A percentile compares a stretch with the other conserved stretches of the same genome.
Conservation (phyloP, 2,888 invertebrate genomes). For the Hyposoter didymator region DNA sequence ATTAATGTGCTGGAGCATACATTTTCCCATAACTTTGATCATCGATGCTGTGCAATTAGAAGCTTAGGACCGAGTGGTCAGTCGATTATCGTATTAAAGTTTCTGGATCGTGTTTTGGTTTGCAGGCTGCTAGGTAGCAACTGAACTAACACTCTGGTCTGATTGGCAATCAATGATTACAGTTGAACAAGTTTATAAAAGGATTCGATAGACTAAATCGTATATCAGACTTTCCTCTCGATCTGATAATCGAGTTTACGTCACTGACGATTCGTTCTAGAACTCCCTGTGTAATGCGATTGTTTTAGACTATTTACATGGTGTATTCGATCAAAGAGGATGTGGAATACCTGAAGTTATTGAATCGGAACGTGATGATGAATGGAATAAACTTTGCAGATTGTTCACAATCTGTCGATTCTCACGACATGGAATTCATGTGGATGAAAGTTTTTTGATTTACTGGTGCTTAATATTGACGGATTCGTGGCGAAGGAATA, state of each 20-base stretch:
- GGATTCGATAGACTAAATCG: background rate
- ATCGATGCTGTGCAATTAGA: too few relatives aligned
- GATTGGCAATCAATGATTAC: background rate
- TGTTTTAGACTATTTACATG: background rate
- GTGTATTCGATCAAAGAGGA: background rate
- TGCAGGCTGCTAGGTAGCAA: background rate
- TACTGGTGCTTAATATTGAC: constrained; percentile 1
- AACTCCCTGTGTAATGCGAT: background rate
- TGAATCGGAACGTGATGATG: background rate
- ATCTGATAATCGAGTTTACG: background rate
- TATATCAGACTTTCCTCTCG: background rate
- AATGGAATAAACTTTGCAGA: background rate
- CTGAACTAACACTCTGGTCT: background rate
- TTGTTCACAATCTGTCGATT: background rate
- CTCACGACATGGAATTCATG: background rate
- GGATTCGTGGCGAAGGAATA: constrained; percentile 2
- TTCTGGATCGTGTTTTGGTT: background rate
- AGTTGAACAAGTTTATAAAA: background rate
- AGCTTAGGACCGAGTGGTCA: too few relatives aligned
- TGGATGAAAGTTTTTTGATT: background rate
- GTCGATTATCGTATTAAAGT: background rate
- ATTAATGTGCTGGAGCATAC: too few relatives aligned
- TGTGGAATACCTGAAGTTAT: background rate
- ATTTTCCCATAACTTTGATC: too few relatives aligned
- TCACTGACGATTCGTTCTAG: background rate